Conservation (phyloP, 1,140 invertebrate genomes). For the Dinoponera quadriceps region DNA sequence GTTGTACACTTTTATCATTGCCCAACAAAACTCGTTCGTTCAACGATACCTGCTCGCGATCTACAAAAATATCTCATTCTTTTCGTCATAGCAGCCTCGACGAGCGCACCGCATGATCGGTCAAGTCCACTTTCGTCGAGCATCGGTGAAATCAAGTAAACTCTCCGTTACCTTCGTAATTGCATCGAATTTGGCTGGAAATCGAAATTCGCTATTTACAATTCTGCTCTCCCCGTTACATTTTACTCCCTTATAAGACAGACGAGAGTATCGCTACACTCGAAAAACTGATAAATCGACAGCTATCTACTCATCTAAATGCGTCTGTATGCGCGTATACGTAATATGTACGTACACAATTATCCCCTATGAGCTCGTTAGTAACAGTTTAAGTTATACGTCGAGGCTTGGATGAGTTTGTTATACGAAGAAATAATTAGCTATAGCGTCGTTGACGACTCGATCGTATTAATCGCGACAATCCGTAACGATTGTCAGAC, state of each 20-base stretch:
- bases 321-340: constrained; percentile 42
- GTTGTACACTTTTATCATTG: constrained; percentile 47
- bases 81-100: constrained; percentile 1
- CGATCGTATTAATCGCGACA: not conserved
- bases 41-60: constrained; percentile 35
- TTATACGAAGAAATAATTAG: constrained; percentile 26
- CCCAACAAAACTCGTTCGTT: constrained; percentile 24
- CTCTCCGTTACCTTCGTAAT: not conserved
- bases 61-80: constrained; percentile 70
- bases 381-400: constrained; percentile 46
- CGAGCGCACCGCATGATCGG: not conserved
- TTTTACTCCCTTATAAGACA: not conserved
- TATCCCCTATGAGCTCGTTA: constrained; percentile 39
- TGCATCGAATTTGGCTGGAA: constrained; percentile 36
- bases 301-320: constrained; percentile 55
- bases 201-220: constrained; percentile 47
- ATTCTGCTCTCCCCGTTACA: not conserved
- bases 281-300: constrained; percentile 24
- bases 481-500: not conserved
- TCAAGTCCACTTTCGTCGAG: not conserved
- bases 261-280: constrained; percentile 8
- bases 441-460: not conserved
- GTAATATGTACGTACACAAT: constrained; percentile 27
- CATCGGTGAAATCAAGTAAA: not conserved
- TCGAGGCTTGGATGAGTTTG: constrained; percentile 25